Base-by-base conservation (phyloP, 2,113 vertebrate species). In the Bambusicola thoracicus region DNA sequence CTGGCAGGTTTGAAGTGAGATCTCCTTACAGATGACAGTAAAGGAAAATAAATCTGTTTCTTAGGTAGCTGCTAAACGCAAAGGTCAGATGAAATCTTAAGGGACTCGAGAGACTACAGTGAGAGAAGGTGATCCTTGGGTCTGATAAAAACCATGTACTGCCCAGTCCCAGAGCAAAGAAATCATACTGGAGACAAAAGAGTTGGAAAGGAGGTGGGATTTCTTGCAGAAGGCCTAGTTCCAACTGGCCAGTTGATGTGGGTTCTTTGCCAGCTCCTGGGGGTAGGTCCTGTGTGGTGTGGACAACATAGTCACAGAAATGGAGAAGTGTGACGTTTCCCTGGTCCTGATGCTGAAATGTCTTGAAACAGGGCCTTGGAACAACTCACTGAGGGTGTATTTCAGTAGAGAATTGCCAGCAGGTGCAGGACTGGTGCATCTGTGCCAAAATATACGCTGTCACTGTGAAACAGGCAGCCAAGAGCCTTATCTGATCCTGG, bases 391-490 rank as follows among this genome's bases (percentile, higher is more conserved):
- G 48, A 82, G 36, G 29, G 27, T 78, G 15, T 29, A 25, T 8
- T 65, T 29, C 27, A 20, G 44, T 6, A 79, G 22, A 10, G 16
- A 90, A 68, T 56, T 40, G 29, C 36, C 72, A 81, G 51, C 53
- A 89, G 30, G 36, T 85, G 51, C 40, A 85, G 40, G 27, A 67
- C 36, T 29, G 56, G 29, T 3, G 2, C 56, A 40, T 61, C 41
- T 44, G 13, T 61, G 51, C 83, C 72, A 80, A 90, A 93, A 88
- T 7, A 75, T n/a, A 48, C 17, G 62, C 10, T 14, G 76, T 73
- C 49, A 36, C 51, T 53, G 65, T 61, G 68, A 74, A 78, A 74
- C 15, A 66, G 46, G 53, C 38, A 72, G 46, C 38, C 84, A 70
- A 81, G 59, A 73, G 55, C 11, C n/a, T 2, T 70, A 32, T 27